These are phyloP conservation scores for Lithophane ornitopus DNA, from an alignment of 2,888 invertebrate genomes.

Conservation along the genomic window DNA sequence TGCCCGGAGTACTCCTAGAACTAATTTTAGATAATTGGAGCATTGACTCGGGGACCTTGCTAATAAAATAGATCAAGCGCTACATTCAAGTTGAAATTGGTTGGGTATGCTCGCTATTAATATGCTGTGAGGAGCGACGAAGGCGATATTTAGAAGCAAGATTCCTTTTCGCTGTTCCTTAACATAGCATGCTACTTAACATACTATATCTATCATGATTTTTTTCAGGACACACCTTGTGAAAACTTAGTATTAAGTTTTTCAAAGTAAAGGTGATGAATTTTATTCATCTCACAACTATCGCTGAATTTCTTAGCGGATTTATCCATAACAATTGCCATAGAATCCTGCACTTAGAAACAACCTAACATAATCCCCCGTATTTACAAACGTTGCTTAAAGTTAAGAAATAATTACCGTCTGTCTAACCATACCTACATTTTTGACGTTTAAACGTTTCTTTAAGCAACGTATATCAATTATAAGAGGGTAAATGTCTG, in stretches of 20 bases:
- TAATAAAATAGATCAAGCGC: slow-evolving; percentile 36
- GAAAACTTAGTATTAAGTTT: background rate
- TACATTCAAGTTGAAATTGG: slow-evolving; percentile 14
- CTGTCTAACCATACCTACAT: too few species aligned
- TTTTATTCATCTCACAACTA: too few species aligned
- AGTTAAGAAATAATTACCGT: too few species aligned
- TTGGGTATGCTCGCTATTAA: slow-evolving; percentile 13
- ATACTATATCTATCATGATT: background rate
- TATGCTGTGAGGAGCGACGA: background rate
- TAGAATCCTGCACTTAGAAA: background rate
- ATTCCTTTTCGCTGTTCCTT: background rate
- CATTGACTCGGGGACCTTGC: background rate
- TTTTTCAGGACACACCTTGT: background rate
- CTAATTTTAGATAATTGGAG: background rate
- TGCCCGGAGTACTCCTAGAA: background rate
- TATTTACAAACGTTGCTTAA: too few species aligned
- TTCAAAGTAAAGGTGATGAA: too few species aligned
- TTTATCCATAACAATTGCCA: background rate
- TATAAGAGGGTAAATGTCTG: too few species aligned
- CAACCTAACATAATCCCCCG: background rate
- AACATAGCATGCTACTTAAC: background rate
- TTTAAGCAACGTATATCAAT: too few species aligned
- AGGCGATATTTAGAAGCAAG: background rate
- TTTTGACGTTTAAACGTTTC: too few species aligned
- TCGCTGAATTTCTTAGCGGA: background rate